Conservation (phyloP, 2,113 vertebrate species). For the Steatornis caripensis region DNA sequence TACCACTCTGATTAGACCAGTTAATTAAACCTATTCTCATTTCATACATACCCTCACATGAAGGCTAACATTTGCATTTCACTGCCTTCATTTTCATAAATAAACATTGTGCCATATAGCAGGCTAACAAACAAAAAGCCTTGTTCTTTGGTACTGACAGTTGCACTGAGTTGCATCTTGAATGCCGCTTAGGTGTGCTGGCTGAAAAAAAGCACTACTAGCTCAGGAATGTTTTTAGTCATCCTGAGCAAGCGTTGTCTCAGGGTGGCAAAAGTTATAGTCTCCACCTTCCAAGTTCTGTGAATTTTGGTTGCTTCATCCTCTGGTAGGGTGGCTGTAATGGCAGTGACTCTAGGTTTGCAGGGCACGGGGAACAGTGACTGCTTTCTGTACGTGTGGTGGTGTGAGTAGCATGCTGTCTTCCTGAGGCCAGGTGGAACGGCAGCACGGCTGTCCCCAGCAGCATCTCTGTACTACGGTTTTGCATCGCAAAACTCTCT, state of each 20-base stretch:
- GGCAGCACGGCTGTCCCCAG: neutral
- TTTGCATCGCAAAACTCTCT: neutral
- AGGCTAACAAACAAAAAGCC: neutral
- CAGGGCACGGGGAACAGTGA: neutral
- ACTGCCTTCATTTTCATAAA: neutral
- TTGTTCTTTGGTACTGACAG: neutral
- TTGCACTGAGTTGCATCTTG: neutral
- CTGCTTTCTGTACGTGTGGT: fast-evolving
- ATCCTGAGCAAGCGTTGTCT: neutral
- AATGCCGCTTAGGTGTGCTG: neutral
- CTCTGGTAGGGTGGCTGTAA: neutral
- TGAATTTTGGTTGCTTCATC: neutral
- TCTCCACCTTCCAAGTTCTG: neutral
- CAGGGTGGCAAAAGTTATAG: neutral
- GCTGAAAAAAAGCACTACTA: neutral
- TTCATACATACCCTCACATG: neutral
- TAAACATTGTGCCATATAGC: neutral
- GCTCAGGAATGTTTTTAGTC: neutral
- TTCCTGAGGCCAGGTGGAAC: neutral
- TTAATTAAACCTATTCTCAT: conserved; percentile 8
- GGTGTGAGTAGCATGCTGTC: neutral
- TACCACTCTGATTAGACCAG: neutral
- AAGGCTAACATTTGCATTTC: neutral
- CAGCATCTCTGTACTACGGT: neutral
- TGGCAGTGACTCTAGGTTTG: neutral